phyloP scores from a whole-genome alignment of 2,888 invertebrate species.

The Sepioteuthis lessoniana region DNA sequence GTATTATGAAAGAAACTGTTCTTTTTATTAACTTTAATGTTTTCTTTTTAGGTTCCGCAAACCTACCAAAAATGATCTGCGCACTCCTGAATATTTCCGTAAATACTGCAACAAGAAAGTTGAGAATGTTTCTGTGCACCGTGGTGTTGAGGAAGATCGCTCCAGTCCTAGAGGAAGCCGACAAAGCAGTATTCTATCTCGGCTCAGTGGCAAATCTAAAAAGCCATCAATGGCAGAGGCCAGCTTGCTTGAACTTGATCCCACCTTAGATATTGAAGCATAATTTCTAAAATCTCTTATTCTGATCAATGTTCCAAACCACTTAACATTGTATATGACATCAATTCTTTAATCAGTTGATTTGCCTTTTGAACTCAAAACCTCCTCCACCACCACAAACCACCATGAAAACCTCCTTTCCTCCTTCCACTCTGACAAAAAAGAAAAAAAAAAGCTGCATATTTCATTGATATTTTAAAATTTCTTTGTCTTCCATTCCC shows the following conservation, averaged over 20 bases:
- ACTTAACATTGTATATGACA: background rate
- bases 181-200: conserved; percentile 66
- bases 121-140: conserved; percentile 66
- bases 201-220: conserved; percentile 62
- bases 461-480: background rate
- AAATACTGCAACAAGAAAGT: conserved; percentile 62
- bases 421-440: too few relatives aligned
- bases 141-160: conserved; percentile 63
- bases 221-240: conserved; percentile 57
- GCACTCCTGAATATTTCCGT: conserved; percentile 68
- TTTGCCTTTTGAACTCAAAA: background rate
- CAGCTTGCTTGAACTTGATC: conserved; percentile 60
- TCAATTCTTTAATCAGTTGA: background rate
- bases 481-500: too few relatives aligned
- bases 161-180: conserved; percentile 60
- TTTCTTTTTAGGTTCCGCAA: conserved; percentile 67
- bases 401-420: too few relatives aligned
- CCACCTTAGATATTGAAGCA: conserved; percentile 50
- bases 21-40: background rate
- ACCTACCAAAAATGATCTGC: conserved; percentile 65
- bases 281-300: background rate
- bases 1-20: background rate
- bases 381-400: background rate
- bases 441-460: too few relatives aligned
- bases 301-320: background rate